phyloP scores from a whole-genome alignment of 2,113 vertebrate genomes.

The Odocoileus hemionus region DNA sequence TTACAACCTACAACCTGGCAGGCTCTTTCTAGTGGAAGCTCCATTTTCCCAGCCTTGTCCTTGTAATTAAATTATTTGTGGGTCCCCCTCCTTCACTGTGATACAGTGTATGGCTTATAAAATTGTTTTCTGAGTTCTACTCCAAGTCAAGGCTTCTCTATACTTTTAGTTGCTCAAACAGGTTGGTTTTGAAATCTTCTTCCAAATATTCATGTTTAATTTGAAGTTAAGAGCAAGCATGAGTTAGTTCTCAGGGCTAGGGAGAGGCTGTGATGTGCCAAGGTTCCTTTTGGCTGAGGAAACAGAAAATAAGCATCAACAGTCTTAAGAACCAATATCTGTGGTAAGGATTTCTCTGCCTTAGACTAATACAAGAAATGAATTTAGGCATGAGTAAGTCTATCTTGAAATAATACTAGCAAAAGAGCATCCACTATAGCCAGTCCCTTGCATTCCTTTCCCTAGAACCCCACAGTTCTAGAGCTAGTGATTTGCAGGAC shows the following conservation, averaged over 20 bases:
- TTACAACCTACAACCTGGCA: not conserved
- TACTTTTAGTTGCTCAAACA: not conserved
- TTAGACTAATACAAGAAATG: not conserved
- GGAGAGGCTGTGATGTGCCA: not conserved
- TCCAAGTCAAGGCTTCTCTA: not conserved
- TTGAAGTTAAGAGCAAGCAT: not conserved
- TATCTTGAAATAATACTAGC: not conserved
- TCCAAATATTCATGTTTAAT: not conserved
- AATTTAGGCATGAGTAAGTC: not conserved
- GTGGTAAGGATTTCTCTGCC: not conserved
- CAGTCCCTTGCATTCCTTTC: not conserved
- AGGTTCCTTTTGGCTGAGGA: not conserved
- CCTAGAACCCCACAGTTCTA: not conserved
- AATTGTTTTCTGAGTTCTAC: not conserved
- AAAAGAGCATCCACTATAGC: not conserved
- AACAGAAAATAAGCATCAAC: not conserved
- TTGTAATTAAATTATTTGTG: constrained; percentile 29
- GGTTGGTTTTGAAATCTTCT: constrained; percentile 12
- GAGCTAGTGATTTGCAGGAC: not conserved
- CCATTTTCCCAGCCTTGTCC: not conserved
- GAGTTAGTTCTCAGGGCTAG: not conserved
- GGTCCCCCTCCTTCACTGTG: not conserved
- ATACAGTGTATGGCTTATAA: not conserved
- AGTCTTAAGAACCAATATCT: not conserved
- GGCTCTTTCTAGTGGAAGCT: not conserved